Conservation (phyloP, 2,797 vertebrate genomes). For the Halcyon chelicuti region DNA sequence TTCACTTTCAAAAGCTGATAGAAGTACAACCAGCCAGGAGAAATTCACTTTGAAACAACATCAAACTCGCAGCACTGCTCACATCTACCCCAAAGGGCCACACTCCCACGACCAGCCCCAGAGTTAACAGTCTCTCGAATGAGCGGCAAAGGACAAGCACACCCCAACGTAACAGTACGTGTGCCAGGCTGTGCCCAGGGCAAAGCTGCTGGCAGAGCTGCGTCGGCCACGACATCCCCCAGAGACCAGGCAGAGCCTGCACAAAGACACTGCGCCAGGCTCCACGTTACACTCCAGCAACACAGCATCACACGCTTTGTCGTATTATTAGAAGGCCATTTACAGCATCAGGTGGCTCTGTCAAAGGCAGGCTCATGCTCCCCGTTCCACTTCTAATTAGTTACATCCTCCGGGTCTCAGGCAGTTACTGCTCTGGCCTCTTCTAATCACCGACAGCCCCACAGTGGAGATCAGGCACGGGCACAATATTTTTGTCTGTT, state of each 20-base stretch:
- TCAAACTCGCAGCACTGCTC: conserved; percentile 14
- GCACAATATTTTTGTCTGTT: background rate
- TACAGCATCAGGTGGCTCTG: background rate
- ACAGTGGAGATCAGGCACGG: background rate
- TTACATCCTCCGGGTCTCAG: conserved; percentile 1
- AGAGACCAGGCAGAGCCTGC: background rate
- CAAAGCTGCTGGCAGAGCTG: background rate
- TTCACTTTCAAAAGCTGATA: conserved; percentile 26
- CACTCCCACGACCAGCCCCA: background rate
- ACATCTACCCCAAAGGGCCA: background rate
- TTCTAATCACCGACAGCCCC: background rate
- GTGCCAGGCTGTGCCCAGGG: background rate
- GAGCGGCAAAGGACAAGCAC: background rate
- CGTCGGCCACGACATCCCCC: background rate
- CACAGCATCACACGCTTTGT: background rate
- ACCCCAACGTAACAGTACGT: background rate
- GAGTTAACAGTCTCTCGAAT: background rate
- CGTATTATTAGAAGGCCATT: background rate
- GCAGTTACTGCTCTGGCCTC: background rate
- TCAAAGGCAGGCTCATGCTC: background rate
- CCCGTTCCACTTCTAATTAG: background rate
- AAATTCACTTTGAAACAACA: conserved; percentile 6
- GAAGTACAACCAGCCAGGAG: background rate
- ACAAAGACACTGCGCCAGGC: background rate
- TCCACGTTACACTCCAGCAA: background rate